Conservation (phyloP, 1,140 invertebrate genomes). For the Drosophila hydei region DNA sequence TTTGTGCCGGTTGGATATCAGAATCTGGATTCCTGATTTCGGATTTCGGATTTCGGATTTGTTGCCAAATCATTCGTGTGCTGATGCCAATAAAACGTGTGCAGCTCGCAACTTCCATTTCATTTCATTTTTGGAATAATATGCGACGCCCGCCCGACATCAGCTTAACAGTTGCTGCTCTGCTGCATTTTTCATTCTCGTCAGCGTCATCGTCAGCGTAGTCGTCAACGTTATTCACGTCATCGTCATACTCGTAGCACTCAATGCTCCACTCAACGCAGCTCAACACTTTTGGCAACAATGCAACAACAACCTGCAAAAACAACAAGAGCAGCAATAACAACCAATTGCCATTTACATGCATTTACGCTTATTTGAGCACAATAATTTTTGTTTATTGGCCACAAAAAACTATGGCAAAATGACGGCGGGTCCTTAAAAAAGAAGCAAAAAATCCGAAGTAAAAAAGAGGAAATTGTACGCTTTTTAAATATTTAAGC, state of each 20-base stretch:
- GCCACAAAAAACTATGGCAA: conserved; percentile 68
- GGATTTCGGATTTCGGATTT: conserved; percentile 55
- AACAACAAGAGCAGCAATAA: conserved; percentile 8
- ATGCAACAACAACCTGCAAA: conserved; percentile 42
- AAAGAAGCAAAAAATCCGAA: not conserved
- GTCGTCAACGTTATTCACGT: conserved; percentile 8
- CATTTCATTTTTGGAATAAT: conserved; percentile 65
- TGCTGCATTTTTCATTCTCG: conserved; percentile 63
- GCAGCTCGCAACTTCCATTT: conserved; percentile 76
- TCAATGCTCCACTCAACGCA: conserved; percentile 38
- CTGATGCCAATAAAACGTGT: conserved; percentile 75
- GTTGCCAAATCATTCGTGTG: conserved; percentile 75
- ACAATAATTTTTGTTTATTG: conserved; percentile 80
- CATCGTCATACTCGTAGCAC: conserved; percentile 7
- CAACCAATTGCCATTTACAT: conserved; percentile 52
- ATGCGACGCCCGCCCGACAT: conserved; percentile 40
- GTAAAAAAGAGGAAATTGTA: conserved; percentile 23
- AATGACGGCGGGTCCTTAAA: conserved; percentile 26
- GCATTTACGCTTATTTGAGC: conserved; percentile 79
- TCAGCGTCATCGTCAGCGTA: conserved; percentile 41
- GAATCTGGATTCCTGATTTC: conserved; percentile 15
- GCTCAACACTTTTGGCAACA: conserved; percentile 69
- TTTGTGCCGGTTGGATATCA: not conserved
- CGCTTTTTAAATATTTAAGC: conserved; percentile 70
- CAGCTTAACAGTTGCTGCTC: conserved; percentile 41